Base-by-base conservation (phyloP, 2,113 vertebrate genomes). In the Lates calcarifer region DNA sequence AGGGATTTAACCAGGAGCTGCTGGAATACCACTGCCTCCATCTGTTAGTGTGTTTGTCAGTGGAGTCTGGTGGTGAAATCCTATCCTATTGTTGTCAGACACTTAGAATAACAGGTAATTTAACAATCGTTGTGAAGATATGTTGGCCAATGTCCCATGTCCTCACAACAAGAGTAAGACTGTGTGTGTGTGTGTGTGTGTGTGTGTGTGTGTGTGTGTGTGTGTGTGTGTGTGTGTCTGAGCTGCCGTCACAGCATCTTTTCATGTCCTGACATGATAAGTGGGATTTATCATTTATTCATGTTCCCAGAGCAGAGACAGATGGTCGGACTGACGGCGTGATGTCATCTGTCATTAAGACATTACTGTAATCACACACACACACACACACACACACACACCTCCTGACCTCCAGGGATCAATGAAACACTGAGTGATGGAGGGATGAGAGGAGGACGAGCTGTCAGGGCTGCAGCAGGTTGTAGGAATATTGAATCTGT, bases 301-400 rank as follows among this genome's bases (percentile, higher is more conserved):
- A 90, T 92, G 89, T 78, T 87, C 84, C 71, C 71, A 33, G 82
- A 67, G 81, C 39, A 12, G 31, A 81, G 82, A 76, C 91, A 92
- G 91, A 91, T 92, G 91, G 91, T 77, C 75, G 45, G 60, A 77
- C 28, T 74, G 71, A 67, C 14, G n/a, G 66, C 11, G 68, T 92
- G 91, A 92, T 91, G 88, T 92, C 87, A 91, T 92, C 87, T 66
- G 74, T 90, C 86, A 83, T 89, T 87, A 88, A 75, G 69, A 80
- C 86, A 17, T 81, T 87, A 85, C 88, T 92, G 91, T 90, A 90
- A 90, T 89, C 78, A 87, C 80, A 85, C 82, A 74, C 26, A 71
- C 68, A 70, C 47, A 31, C 57, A 45, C 49, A 37, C n/a, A 47
- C 45, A 47, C 45, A 51, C 47, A 51, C 47, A 37, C 73, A 69